Evolutionary conservation across 2,797 vertebrate genomes (phyloP).

Genomic region (Enteromius thamalakanensis): DNA sequence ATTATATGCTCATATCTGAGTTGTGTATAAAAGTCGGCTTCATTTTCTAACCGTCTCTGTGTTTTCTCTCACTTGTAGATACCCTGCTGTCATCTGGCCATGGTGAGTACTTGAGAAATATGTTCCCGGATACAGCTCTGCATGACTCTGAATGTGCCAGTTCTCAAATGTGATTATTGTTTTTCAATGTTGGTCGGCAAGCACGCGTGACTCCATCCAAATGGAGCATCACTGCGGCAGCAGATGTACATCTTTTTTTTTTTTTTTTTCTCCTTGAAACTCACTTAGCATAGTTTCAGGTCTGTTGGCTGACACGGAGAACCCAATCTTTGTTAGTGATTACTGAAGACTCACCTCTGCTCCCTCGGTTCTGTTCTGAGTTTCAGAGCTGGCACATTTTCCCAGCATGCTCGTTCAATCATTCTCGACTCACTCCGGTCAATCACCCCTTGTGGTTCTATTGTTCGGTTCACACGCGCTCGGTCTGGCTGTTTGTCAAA

Average conservation of each 20-base stretch:
- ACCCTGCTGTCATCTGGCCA: conserved; percentile 68
- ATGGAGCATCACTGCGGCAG: not conserved
- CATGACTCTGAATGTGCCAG: conserved; percentile 30
- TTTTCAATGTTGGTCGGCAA: conserved; percentile 29
- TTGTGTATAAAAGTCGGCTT: conserved; percentile 1
- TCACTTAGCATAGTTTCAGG: conserved; percentile 30
- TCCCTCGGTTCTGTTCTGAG: conserved; percentile 18
- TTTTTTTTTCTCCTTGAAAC: not conserved
- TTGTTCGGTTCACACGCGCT: conserved; percentile 34
- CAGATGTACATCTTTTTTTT: conserved; percentile 11
- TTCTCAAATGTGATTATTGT: conserved; percentile 31
- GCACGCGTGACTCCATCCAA: not conserved
- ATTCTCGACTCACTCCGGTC: conserved; percentile 35
- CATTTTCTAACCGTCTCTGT: conserved; percentile 25
- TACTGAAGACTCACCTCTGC: conserved; percentile 37
- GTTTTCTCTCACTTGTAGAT: conserved; percentile 64
- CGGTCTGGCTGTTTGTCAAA: conserved; percentile 40
- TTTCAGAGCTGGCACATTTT: conserved; percentile 43
- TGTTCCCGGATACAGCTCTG: conserved; percentile 37
- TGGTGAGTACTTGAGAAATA: conserved; percentile 56
- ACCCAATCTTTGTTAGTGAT: conserved; percentile 46
- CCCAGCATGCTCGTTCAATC: conserved; percentile 50
- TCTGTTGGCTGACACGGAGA: conserved; percentile 24
- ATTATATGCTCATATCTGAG: conserved; percentile 11
- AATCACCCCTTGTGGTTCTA: conserved; percentile 40